Evolutionary conservation across 2,113 vertebrate species (phyloP).

Genomic region (Rhagologus leucostigma): DNA sequence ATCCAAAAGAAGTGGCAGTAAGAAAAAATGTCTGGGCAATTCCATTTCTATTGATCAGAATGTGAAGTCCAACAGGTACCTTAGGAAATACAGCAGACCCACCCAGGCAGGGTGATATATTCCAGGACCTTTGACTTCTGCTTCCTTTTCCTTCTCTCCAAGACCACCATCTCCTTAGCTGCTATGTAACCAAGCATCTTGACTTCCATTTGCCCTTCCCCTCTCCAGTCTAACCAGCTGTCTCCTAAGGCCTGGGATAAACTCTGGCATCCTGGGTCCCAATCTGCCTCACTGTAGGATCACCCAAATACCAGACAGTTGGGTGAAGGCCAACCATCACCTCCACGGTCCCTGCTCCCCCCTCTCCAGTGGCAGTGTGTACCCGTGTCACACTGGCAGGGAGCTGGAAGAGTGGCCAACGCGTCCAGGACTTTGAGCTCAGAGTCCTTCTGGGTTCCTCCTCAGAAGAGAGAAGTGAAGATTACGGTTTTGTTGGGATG

Average conservation of each 20-base stretch:
- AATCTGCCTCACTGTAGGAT: neutral
- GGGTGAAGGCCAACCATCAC: neutral
- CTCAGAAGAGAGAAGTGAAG: neutral
- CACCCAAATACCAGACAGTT: neutral
- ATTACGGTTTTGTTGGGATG: neutral
- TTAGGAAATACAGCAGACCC: neutral
- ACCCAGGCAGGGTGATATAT: neutral
- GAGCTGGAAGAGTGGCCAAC: neutral
- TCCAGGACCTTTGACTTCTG: neutral
- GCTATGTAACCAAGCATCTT: neutral
- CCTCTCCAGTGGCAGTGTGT: neutral
- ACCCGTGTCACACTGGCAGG: too few species aligned
- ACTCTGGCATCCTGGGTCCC: neutral
- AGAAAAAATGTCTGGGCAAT: neutral
- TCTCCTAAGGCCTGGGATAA: neutral
- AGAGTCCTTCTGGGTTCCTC: neutral
- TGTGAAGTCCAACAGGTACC: neutral
- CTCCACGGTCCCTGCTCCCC: neutral
- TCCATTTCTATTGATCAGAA: neutral
- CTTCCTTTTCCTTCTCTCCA: neutral
- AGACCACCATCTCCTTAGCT: neutral
- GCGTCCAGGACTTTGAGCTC: neutral
- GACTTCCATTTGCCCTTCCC: neutral
- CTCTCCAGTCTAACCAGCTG: neutral
- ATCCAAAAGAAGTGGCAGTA: neutral